Base-by-base conservation (phyloP, 1,140 invertebrate species). In the Batillaria attramentaria region DNA sequence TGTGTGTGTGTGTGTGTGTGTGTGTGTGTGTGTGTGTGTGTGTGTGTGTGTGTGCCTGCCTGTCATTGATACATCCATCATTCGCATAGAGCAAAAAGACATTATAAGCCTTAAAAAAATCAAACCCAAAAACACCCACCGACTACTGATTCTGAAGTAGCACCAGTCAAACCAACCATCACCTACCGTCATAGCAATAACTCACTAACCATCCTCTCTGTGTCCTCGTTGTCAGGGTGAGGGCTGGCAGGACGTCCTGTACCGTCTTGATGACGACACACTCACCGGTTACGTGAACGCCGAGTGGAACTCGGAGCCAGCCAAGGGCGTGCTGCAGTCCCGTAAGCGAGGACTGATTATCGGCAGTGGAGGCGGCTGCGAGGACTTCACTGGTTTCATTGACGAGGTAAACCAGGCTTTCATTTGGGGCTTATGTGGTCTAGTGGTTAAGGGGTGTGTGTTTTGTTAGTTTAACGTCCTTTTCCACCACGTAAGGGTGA, bases 351-450 rank as follows among this genome's bases (percentile, higher is more conserved):
- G 42, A 24, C 62, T 81, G 57, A 68, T 79, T 43, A 82, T 77
- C 31, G 76, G 77, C 20, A 65, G 81, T n/a, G 81, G 77, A 13
- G 81, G 74, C 28, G 77, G 62, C 35, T 81, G 75, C 69, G 69
- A 68, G 0, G 62, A 74, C 62, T 75, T 81, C 35, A n/a, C 28
- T 43, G 80, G 80, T 20, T 72, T 66, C 57, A 82, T 73, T 2
- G 77, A 78, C 13, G 65, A 82, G 42, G 24, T 82, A 39, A n/a
- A n/a, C n/a, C n/a, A n/a, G n/a, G 18, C 28, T 54, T 35, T 79
- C 54, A 1, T 65, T 0, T 72, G 16, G 50, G 50, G 50, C n/a
- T 18, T 2, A 20, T 1, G 50, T 54, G 50, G 50, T n/a, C n/a
- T 18, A n/a, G 3, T 54, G 50, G 3, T n/a, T 20, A 65, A 42